Percentiles rank a stretch among this genome's conserved stretches.
These are phyloP conservation scores for Lampris incognitus DNA, from an alignment of 2,113 vertebrate species.

Conservation along the genomic window DNA sequence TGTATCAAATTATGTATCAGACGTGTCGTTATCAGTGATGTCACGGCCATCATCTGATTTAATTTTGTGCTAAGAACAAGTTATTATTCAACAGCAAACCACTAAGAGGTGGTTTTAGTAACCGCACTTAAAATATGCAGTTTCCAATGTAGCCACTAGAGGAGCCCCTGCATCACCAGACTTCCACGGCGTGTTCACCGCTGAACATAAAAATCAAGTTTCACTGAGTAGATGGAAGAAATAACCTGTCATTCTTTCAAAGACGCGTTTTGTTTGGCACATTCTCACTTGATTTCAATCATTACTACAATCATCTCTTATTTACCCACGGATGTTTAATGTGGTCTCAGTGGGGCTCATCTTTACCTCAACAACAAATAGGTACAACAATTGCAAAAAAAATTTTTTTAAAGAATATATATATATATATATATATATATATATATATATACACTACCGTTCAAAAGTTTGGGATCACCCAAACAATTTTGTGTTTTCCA, in stretches of 20 bases:
- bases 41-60: no score
- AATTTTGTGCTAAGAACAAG: not conserved
- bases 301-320: conserved; percentile 4
- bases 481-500: no score
- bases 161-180: conserved; percentile 70
- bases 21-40: no score
- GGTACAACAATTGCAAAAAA: no score
- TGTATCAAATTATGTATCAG: no score
- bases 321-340: conserved; percentile 22
- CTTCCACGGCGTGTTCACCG: not conserved
- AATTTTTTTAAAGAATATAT: no score
- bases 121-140: conserved; percentile 20
- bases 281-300: conserved; percentile 17
- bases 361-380: no score
- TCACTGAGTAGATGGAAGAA: not conserved
- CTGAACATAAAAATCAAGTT: conserved; percentile 13
- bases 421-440: no score
- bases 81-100: not conserved
- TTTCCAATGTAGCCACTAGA: conserved; percentile 72
- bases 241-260: not conserved
- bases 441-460: no score
- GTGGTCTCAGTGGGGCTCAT: conserved; percentile 4
- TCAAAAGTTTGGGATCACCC: no score
- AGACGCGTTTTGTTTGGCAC: conserved; percentile 15
- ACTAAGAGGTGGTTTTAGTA: not conserved